phyloP scores from a whole-genome alignment of 1,140 invertebrate genomes.

The Pomacea maculata region DNA sequence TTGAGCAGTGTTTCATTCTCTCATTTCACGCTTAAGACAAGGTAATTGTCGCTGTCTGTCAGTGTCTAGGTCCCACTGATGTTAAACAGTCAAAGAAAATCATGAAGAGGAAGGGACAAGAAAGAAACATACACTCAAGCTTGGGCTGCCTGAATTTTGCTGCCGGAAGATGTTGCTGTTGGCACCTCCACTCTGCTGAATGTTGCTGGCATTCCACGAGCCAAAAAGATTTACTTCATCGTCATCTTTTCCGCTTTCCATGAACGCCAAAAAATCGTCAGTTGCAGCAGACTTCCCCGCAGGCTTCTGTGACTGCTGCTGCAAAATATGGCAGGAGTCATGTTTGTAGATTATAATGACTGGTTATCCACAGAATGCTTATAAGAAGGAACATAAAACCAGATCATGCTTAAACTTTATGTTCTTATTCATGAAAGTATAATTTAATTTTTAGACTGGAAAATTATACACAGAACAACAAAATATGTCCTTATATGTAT shows the following conservation, averaged over 20 bases:
- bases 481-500: too few species aligned
- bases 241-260: conserved; percentile 29
- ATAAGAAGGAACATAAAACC: too few species aligned
- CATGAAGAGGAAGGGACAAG: not conserved
- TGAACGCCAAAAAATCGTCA: conserved; percentile 48
- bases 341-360: too few species aligned
- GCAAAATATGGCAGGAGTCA: not conserved
- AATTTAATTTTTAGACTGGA: too few species aligned
- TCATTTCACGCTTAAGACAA: too few species aligned
- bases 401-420: too few species aligned
- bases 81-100: not conserved
- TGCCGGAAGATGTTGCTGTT: conserved; percentile 14
- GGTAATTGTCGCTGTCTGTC: too few species aligned
- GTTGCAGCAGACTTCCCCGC: conserved; percentile 1
- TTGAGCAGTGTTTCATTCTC: too few species aligned
- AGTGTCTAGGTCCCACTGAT: not conserved
- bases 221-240: conserved; percentile 54
- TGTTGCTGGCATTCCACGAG: conserved; percentile 50
- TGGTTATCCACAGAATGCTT: too few species aligned
- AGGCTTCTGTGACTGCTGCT: not conserved
- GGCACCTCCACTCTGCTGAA: conserved; percentile 26
- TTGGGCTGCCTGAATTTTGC: conserved; percentile 12
- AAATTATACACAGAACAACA: too few species aligned
- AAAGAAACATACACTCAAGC: conserved; percentile 18
- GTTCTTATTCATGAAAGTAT: too few species aligned